Conservation (phyloP, 2,113 vertebrate species). For the Gnathonemus longibarbis region DNA sequence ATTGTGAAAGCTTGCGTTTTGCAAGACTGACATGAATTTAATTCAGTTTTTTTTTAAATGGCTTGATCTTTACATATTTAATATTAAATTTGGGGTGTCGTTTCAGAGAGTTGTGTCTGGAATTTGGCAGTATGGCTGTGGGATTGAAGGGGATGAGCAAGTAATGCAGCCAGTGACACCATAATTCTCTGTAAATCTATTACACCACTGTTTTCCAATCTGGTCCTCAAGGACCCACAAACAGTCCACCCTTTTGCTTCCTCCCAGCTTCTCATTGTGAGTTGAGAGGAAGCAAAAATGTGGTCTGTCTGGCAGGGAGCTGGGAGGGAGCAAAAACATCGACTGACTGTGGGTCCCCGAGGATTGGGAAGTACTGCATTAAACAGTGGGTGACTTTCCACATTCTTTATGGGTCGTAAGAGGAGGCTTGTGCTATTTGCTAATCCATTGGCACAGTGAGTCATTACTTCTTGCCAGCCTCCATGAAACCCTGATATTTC, state of each 20-base stretch:
- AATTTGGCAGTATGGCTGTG: neutral
- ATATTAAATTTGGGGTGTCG: neutral
- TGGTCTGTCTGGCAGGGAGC: no score
- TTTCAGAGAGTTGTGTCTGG: neutral
- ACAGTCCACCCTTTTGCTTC: no score
- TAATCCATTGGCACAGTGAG: conserved; percentile 37
- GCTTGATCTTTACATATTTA: neutral
- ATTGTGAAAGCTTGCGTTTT: neutral
- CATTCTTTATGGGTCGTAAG: conserved; percentile 45
- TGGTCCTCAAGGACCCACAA: no score
- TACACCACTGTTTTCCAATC: conserved; percentile 29
- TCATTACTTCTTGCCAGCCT: conserved; percentile 39
- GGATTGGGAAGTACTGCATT: no score
- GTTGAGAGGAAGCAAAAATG: no score
- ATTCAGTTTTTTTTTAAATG: neutral
- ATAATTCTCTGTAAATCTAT: conserved; percentile 62
- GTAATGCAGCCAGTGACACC: conserved; percentile 28
- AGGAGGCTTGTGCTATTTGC: conserved; percentile 33
- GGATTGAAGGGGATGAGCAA: conserved; percentile 7
- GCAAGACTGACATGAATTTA: neutral
- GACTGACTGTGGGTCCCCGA: no score
- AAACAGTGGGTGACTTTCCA: conserved; percentile 46
- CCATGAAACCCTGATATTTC: neutral
- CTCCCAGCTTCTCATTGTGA: no score
- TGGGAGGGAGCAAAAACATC: no score